Conservation (phyloP, 2,888 invertebrate species). For the Fabriciana adippe region DNA sequence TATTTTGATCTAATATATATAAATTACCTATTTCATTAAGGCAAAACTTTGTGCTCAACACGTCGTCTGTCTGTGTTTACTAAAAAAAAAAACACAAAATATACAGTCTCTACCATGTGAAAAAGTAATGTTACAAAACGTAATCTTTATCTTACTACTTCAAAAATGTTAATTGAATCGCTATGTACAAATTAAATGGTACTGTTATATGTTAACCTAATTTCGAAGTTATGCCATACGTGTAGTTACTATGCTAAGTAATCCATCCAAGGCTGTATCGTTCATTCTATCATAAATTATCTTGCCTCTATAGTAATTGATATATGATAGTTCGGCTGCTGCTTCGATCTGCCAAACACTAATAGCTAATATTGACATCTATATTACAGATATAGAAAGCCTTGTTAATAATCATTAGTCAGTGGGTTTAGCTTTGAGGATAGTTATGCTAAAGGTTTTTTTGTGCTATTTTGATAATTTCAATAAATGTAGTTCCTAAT, state of each 20-base stretch:
- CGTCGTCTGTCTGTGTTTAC: no score
- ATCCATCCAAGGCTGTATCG: constrained; percentile 1
- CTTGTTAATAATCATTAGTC: constrained; percentile 7
- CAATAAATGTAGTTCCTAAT: no score
- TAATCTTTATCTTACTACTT: no score
- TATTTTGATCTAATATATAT: no score
- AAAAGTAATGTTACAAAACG: no score
- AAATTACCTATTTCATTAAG: no score
- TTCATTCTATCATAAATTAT: constrained; percentile 30
- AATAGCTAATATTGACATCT: constrained; percentile 37
- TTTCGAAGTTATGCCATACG: neutral
- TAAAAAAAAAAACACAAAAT: no score
- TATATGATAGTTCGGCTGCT: constrained; percentile 31
- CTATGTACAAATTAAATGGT: neutral
- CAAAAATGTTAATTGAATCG: no score
- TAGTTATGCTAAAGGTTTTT: neutral
- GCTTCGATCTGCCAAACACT: constrained; percentile 32
- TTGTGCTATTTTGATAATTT: no score
- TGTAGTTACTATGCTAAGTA: neutral
- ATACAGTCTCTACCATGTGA: no score
- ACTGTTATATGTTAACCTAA: neutral
- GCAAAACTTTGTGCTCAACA: no score
- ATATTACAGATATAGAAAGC: constrained; percentile 28
- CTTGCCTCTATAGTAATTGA: constrained; percentile 33
- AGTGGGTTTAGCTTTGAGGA: neutral